Conservation (phyloP, 2,888 invertebrate species). For the Alitta virens region DNA sequence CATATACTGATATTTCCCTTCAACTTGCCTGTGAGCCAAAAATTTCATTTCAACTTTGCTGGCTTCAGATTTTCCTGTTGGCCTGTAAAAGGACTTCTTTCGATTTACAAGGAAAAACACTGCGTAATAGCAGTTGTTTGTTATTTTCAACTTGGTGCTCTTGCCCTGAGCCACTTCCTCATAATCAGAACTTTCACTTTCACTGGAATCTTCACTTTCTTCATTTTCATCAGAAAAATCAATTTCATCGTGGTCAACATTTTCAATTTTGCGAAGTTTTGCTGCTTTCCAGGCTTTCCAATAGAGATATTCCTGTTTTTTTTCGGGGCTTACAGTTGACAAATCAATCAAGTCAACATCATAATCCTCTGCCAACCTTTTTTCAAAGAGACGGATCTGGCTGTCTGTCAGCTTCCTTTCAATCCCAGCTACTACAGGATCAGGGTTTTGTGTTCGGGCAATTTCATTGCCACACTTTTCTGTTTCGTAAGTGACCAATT, state of each 20-base stretch:
- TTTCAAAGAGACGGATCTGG: background rate
- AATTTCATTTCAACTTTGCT: no score
- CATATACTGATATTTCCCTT: no score
- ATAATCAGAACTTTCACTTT: background rate
- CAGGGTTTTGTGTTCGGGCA: background rate
- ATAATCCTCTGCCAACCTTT: slow-evolving; percentile 2
- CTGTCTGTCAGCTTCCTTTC: slow-evolving; percentile 3
- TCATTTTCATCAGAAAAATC: no score
- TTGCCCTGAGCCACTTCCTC: background rate
- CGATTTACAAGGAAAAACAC: no score
- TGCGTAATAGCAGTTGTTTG: no score
- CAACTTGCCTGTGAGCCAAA: no score
- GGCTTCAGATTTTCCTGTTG: no score
- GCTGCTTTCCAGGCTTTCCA: slow-evolving; percentile 17
- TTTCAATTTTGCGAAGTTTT: background rate
- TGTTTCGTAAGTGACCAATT: no score
- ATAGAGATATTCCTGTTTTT: slow-evolving; percentile 14
- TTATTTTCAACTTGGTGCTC: no score
- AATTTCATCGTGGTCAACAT: background rate
- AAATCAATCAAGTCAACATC: background rate
- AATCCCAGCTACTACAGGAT: slow-evolving; percentile 2
- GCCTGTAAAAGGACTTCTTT: no score
- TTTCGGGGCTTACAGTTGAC: slow-evolving; percentile 1
- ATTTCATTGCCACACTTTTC: background rate
- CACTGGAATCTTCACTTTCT: background rate